Evolutionary conservation across 1,140 invertebrate genomes (phyloP).

Genomic region (Dendrolimus punctatus): DNA sequence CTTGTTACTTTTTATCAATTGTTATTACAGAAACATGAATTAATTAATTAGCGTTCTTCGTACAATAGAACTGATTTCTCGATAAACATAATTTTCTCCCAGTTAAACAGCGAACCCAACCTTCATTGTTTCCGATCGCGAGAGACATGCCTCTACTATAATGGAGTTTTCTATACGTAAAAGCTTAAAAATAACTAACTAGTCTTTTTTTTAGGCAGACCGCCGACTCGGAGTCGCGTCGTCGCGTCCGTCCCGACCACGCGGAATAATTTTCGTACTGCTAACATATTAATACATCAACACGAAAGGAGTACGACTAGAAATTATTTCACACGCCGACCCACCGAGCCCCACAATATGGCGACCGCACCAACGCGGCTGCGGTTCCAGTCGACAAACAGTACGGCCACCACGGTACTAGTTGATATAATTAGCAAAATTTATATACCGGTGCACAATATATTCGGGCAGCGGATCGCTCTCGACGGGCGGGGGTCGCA

Average conservation of each 20-base stretch:
- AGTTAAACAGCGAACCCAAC: slow-evolving; percentile 9
- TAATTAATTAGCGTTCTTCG: slow-evolving; percentile 3
- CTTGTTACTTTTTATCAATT: slow-evolving; percentile 17
- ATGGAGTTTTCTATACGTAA: slow-evolving; percentile 50
- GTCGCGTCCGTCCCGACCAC: slow-evolving; percentile 13
- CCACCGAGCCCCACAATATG: slow-evolving; percentile 2
- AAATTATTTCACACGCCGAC: slow-evolving; percentile 47
- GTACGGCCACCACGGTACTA: too few relatives aligned
- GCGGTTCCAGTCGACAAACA: too few relatives aligned
- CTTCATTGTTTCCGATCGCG: slow-evolving; percentile 16
- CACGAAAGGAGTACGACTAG: slow-evolving; percentile 66
- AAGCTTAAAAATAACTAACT: slow-evolving; percentile 67
- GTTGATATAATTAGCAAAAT: too few relatives aligned
- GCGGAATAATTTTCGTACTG: slow-evolving; percentile 62
- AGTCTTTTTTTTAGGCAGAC: slow-evolving; percentile 61
- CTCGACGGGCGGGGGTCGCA: slow-evolving; percentile 16
- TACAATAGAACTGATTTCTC: slow-evolving; percentile 4
- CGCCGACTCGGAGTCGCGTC: slow-evolving; percentile 36
- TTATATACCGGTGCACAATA: too few relatives aligned
- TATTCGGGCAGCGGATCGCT: too few relatives aligned
- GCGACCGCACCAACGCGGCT: slow-evolving; percentile 1
- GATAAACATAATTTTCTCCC: slow-evolving; percentile 3
- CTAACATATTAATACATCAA: slow-evolving; percentile 64
- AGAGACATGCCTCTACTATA: slow-evolving; percentile 55
- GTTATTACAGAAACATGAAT: background rate